A percentile compares a stretch with the other conserved stretches of the same genome.
phyloP scores from a whole-genome alignment of 2,113 vertebrate genomes.

The Myrmecobius fasciatus region DNA sequence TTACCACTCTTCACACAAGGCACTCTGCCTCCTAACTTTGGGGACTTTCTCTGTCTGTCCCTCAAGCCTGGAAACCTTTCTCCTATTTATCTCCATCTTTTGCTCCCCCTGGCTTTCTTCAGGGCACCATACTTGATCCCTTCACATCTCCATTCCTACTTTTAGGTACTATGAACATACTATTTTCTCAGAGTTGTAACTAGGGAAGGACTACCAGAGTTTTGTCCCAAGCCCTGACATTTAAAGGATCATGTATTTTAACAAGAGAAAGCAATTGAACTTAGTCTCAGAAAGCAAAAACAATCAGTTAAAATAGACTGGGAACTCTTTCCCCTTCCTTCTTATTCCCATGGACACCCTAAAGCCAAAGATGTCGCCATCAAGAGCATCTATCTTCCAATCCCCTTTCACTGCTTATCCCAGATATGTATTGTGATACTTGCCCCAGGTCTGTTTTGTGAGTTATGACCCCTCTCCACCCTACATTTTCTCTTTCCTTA shows the following conservation, averaged over 20 bases:
- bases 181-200: too few relatives aligned
- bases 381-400: not conserved
- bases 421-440: not conserved
- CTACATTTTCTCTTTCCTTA: not conserved
- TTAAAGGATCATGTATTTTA: not conserved
- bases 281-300: not conserved
- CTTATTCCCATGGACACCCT: not conserved
- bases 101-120: too few relatives aligned
- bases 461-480: not conserved
- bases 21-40: too few relatives aligned
- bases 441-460: not conserved
- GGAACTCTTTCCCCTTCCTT: not conserved
- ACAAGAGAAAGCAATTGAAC: not conserved
- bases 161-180: too few relatives aligned
- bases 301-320: not conserved
- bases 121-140: too few relatives aligned
- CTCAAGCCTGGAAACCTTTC: too few relatives aligned
- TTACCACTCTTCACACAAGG: too few relatives aligned
- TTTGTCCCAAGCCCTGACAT: too few relatives aligned
- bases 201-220: too few relatives aligned
- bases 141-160: too few relatives aligned
- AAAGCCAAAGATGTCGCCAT: not conserved
- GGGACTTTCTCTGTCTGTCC: too few relatives aligned
- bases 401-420: not conserved
- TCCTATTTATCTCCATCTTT: too few relatives aligned